Evolutionary conservation across 2,888 invertebrate genomes (phyloP).

Genomic region (Caenorhabditis becei): DNA sequence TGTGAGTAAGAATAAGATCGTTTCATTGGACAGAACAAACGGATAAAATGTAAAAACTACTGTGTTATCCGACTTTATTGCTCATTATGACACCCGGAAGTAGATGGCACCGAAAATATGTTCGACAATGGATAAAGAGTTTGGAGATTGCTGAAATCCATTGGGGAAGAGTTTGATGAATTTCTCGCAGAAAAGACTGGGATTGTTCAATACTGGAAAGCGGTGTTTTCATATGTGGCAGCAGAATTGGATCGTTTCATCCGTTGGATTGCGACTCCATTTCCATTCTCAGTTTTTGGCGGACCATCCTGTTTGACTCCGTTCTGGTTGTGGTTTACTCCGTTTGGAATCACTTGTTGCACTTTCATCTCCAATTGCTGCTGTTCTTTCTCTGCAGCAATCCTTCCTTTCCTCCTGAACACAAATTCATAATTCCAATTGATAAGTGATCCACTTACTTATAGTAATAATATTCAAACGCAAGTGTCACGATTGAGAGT

Average conservation of each 20-base stretch:
- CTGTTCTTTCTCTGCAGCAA: conserved; percentile 53
- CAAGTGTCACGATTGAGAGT: conserved; percentile 86
- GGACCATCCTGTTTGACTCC: conserved; percentile 13
- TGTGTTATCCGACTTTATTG: conserved; percentile 58
- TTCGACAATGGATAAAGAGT: conserved; percentile 15
- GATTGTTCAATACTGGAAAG: conserved; percentile 65
- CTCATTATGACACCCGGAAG: conserved; percentile 30
- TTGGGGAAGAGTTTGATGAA: no score
- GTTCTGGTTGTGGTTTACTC: conserved; percentile 25
- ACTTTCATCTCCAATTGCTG: conserved; percentile 26
- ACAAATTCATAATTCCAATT: neutral
- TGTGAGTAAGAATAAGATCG: no score
- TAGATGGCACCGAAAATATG: conserved; percentile 37
- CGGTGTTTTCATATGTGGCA: conserved; percentile 65
- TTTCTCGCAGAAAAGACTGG: conserved; percentile 17
- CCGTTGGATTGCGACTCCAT: conserved; percentile 27
- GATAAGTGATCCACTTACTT: conserved; percentile 29
- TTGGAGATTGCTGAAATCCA: no score
- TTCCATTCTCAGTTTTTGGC: conserved; percentile 33
- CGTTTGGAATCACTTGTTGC: conserved; percentile 39
- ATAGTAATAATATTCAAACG: conserved; percentile 88
- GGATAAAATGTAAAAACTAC: no score
- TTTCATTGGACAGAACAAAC: no score
- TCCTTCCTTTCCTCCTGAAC: conserved; percentile 59
- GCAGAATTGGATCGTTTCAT: conserved; percentile 46